phyloP scores from a whole-genome alignment of 2,113 vertebrate genomes.

The Chamaea fasciata region DNA sequence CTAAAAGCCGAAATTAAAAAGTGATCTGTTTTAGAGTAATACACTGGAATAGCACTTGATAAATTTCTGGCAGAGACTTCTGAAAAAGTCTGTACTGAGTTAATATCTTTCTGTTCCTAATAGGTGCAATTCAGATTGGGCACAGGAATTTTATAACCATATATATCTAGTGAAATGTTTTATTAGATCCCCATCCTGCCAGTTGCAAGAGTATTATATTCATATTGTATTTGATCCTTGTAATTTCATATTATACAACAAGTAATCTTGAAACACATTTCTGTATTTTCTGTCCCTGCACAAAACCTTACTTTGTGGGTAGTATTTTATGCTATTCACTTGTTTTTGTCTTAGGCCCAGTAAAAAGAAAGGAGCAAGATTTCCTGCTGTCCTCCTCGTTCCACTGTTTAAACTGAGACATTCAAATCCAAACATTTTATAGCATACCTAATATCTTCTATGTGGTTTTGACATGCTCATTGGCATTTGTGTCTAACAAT shows the following conservation, averaged over 20 bases:
- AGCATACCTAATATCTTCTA: not conserved
- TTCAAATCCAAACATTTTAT: not conserved
- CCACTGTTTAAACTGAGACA: not conserved
- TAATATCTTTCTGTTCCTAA: not conserved
- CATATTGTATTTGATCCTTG: not conserved
- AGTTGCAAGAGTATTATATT: not conserved
- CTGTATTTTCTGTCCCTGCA: not conserved
- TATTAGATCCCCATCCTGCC: not conserved
- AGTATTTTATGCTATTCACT: not conserved
- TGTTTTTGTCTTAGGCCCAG: not conserved
- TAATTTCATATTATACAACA: not conserved
- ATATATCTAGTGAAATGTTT: not conserved
- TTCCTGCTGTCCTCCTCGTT: not conserved
- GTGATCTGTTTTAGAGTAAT: not conserved
- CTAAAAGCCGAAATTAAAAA: not conserved
- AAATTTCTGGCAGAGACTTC: not conserved
- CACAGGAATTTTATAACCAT: not conserved
- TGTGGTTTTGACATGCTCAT: constrained; percentile 14
- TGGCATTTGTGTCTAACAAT: not conserved
- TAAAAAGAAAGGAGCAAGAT: not conserved
- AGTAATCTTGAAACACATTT: not conserved
- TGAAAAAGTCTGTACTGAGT: not conserved
- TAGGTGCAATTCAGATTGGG: not conserved
- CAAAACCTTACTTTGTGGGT: not conserved
- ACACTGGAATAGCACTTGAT: not conserved